Conservation (phyloP, 1,140 invertebrate genomes). For the Pseudachorutes palmiensis region DNA sequence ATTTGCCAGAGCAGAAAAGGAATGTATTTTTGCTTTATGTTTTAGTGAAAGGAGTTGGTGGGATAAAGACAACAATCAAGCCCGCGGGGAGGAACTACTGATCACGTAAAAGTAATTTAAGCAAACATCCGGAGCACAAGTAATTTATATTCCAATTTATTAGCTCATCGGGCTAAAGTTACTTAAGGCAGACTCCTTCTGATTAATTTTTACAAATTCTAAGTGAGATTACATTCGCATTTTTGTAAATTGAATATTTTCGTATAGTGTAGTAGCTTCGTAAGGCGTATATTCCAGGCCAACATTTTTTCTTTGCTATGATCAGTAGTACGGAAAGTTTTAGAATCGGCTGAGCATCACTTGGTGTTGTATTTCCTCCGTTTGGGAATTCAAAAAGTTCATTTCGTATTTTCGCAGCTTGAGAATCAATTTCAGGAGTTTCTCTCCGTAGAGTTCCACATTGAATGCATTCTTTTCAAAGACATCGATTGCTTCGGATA, state of each 20-base stretch:
- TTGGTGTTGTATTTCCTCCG: not conserved
- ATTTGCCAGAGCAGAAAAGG: not conserved
- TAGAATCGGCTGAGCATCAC: not conserved
- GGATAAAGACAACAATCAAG: conserved; percentile 10
- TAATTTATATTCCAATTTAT: no score
- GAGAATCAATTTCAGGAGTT: not conserved
- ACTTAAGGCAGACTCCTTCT: no score
- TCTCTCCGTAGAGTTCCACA: not conserved
- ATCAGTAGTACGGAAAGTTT: no score
- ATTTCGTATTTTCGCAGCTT: not conserved
- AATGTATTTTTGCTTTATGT: not conserved
- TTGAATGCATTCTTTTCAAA: not conserved
- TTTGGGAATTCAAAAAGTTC: not conserved
- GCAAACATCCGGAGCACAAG: no score
- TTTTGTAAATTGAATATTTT: no score
- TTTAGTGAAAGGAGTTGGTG: conserved; percentile 3
- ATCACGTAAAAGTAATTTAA: no score
- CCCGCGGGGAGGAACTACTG: not conserved
- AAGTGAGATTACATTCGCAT: no score
- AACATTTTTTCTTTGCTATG: no score
- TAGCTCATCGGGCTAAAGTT: no score
- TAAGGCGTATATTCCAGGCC: no score
- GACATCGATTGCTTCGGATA: not conserved
- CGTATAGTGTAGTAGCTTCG: no score
- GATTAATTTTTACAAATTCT: no score